Evolutionary conservation across 2,113 vertebrate genomes (phyloP).

Genomic region (Ramphastos sulfuratus): DNA sequence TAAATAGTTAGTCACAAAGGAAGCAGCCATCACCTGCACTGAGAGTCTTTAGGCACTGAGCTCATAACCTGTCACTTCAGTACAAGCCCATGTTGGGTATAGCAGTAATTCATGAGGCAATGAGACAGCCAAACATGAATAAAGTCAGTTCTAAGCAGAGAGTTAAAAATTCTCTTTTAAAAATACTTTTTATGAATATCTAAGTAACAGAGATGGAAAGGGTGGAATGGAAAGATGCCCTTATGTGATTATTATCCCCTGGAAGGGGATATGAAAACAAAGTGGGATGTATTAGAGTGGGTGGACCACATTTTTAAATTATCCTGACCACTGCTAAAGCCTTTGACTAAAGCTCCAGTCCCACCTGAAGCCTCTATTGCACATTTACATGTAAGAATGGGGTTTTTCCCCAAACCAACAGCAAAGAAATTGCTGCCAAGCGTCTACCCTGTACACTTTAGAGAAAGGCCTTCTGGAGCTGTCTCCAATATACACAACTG

Average conservation of each 20-base stretch:
- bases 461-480: neutral
- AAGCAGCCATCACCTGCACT: neutral
- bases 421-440: neutral
- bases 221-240: neutral
- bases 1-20: constrained; percentile 25
- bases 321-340: neutral
- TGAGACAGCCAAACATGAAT: neutral
- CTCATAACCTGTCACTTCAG: neutral
- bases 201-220: neutral
- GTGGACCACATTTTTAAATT: neutral
- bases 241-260: neutral
- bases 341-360: neutral
- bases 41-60: neutral
- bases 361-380: neutral
- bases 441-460: neutral
- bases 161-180: neutral
- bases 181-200: neutral
- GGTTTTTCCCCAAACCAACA: neutral
- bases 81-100: neutral
- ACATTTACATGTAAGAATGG: neutral
- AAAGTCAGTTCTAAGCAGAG: neutral
- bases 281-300: neutral
- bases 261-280: neutral
- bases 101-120: neutral
- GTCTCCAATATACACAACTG: neutral